phyloP scores from a whole-genome alignment of 2,888 invertebrate species.

The Pachydiplax longipennis region DNA sequence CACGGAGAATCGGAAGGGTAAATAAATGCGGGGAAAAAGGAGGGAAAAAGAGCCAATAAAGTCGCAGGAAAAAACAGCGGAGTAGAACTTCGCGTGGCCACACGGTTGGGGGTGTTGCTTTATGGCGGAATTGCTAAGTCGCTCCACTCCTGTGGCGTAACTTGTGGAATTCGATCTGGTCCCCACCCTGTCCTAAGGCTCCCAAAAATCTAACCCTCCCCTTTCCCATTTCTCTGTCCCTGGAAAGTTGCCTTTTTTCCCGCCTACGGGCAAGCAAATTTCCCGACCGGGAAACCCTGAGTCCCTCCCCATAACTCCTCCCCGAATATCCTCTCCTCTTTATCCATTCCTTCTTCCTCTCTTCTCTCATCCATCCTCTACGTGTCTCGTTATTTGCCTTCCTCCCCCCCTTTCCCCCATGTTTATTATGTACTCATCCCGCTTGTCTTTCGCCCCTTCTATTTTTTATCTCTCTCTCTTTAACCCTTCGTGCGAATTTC shows the following conservation, averaged over 20 bases:
- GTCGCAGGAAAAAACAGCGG: no score
- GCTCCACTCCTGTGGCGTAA: background rate
- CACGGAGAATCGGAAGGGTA: background rate
- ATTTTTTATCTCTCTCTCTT: background rate
- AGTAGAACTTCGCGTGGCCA: no score
- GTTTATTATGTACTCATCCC: background rate
- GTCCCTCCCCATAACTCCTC: background rate
- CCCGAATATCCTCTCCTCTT: no score
- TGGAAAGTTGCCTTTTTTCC: background rate
- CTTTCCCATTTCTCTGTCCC: background rate
- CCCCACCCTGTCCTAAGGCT: background rate
- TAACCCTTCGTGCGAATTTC: background rate
- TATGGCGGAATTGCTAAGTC: background rate
- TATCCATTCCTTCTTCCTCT: background rate
- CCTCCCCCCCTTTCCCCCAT: background rate
- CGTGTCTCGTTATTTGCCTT: no score
- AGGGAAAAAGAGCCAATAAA: background rate
- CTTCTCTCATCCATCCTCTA: background rate
- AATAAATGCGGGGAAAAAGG: background rate
- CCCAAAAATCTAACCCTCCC: background rate
- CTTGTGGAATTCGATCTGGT: slow-evolving; percentile 18
- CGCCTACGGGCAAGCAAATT: background rate
- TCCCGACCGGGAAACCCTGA: background rate
- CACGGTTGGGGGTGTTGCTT: background rate
- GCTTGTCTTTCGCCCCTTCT: background rate